A percentile compares a stretch with the other conserved stretches of the same genome.
phyloP scores from a whole-genome alignment of 2,797 vertebrate genomes.

The Champsocephalus gunnari region DNA sequence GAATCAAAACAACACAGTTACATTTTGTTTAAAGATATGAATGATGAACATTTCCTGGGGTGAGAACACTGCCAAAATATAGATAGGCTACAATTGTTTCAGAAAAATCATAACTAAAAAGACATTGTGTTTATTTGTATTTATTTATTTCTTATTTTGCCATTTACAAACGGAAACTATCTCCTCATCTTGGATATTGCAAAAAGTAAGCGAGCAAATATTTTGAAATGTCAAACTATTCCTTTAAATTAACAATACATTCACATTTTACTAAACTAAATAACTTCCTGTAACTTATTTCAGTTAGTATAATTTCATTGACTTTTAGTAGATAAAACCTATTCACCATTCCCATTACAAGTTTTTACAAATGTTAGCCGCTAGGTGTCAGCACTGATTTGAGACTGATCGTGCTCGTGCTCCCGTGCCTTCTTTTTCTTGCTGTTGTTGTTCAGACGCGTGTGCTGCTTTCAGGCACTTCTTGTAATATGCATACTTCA shows the following conservation, averaged over 20 bases:
- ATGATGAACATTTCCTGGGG: no score
- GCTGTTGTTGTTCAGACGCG: constrained; percentile 34
- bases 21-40: no score
- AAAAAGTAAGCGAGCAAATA: not conserved
- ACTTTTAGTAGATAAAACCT: not conserved
- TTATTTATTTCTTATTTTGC: no score
- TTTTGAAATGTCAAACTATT: not conserved
- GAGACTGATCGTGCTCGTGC: accelerated
- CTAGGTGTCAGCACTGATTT: constrained; percentile 55
- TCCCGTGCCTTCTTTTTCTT: constrained; percentile 20
- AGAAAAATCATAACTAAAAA: no score
- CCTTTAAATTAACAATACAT: not conserved
- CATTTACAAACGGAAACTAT: no score
- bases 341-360: not conserved
- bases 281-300: not conserved
- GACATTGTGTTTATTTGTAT: no score
- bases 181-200: not conserved
- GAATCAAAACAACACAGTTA: no score
- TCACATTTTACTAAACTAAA: not conserved
- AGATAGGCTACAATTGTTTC: no score
- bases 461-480: constrained; percentile 38
- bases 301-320: not conserved
- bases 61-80: no score
- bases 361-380: not conserved
- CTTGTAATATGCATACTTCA: accelerated